These are phyloP conservation scores for Montipora sp. DNA, from an alignment of 64 coral and sea anemone species.

Conservation along the genomic window DNA sequence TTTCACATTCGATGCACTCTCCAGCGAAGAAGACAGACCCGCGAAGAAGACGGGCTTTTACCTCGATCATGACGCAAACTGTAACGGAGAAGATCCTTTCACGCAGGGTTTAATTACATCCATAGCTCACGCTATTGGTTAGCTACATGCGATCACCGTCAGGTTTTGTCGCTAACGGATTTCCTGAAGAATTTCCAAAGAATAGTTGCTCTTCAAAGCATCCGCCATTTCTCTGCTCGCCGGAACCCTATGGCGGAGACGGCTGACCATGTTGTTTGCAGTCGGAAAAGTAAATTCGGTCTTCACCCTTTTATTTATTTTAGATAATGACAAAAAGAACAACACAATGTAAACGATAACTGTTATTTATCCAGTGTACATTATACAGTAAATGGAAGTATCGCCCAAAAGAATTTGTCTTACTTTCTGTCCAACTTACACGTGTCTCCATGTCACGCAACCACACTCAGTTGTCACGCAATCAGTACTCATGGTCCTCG, in stretches of 20 bases:
- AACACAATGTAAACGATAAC: too few species aligned
- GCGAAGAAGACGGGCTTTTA: slow-evolving; percentile 86
- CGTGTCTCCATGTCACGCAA: too few species aligned
- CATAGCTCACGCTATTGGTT: neutral
- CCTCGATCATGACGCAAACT: slow-evolving; percentile 87
- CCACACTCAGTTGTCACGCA: too few species aligned
- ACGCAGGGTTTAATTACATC: neutral
- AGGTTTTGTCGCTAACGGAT: neutral
- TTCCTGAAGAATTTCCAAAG: slow-evolving; percentile 24
- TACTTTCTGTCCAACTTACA: too few species aligned
- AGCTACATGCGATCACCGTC: neutral
- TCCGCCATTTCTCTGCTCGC: slow-evolving; percentile 25
- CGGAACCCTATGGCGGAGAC: neutral
- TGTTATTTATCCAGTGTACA: too few species aligned
- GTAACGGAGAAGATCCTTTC: neutral
- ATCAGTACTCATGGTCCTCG: too few species aligned
- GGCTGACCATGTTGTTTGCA: slow-evolving; percentile 10
- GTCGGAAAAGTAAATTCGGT: too few species aligned
- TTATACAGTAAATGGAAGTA: too few species aligned
- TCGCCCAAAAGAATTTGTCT: too few species aligned
- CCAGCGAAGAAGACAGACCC: slow-evolving; percentile 93
- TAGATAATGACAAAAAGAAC: too few species aligned
- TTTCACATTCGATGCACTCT: slow-evolving; percentile 91
- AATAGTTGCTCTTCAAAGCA: neutral
- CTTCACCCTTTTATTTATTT: too few species aligned